phyloP scores from a whole-genome alignment of 2,113 vertebrate genomes.

The Morone chrysops region DNA sequence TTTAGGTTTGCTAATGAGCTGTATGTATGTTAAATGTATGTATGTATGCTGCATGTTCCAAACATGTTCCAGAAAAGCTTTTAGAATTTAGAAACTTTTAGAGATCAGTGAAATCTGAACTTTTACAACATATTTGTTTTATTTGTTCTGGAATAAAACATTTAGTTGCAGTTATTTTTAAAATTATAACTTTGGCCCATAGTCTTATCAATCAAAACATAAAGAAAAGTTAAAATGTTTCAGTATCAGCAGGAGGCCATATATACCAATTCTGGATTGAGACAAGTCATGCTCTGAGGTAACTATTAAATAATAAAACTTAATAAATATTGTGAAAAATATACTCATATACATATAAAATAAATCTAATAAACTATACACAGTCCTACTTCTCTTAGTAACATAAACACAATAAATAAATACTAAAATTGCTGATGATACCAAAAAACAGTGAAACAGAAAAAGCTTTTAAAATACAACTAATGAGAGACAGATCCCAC shows the following conservation, averaged over 20 bases:
- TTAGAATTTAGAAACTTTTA: too few relatives aligned
- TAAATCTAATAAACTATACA: neutral
- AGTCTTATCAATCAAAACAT: neutral
- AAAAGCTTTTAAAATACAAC: constrained; percentile 18
- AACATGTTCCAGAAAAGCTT: too few relatives aligned
- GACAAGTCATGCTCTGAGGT: neutral
- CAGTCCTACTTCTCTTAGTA: neutral
- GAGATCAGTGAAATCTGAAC: neutral
- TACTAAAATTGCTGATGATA: neutral
- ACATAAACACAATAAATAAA: constrained; percentile 34
- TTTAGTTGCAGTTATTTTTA: neutral
- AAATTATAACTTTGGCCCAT: too few relatives aligned
- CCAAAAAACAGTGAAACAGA: constrained; percentile 6
- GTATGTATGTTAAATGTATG: too few relatives aligned
- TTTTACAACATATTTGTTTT: neutral
- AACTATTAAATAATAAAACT: neutral
- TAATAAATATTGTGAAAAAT: neutral
- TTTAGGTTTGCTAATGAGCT: neutral
- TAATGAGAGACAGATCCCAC: constrained; percentile 43
- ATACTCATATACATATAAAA: constrained; percentile 12
- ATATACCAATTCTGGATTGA: neutral
- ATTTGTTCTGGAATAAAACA: neutral
- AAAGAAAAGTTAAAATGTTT: neutral
- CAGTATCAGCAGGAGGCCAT: neutral
- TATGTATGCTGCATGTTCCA: too few relatives aligned